Percentiles rank a stretch among this genome's conserved stretches.
phyloP scores from a whole-genome alignment of 2,797 vertebrate species.

The Coregonus sp. region DNA sequence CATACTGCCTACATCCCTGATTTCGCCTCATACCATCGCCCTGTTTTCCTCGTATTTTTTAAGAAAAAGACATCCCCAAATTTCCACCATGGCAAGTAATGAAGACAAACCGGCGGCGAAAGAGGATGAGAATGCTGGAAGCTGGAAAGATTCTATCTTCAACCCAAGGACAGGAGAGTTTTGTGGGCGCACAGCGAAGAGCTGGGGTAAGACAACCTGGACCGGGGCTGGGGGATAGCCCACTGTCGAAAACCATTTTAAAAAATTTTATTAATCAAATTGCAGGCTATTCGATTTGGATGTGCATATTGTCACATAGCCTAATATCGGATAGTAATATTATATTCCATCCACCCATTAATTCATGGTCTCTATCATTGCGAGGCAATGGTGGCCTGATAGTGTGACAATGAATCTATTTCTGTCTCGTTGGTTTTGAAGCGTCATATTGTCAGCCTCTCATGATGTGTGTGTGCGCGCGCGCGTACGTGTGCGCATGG shows the following conservation, averaged over 20 bases:
- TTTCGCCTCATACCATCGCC: slow-evolving; percentile 60
- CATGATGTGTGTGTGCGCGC: neutral
- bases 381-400: neutral
- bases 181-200: slow-evolving; percentile 89
- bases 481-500: neutral
- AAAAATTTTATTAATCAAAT: neutral
- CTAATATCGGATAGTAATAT: neutral
- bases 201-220: slow-evolving; percentile 78
- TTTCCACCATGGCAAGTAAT: slow-evolving; percentile 82
- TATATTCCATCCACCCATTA: neutral
- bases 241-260: neutral
- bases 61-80: neutral
- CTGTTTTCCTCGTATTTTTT: slow-evolving; percentile 50
- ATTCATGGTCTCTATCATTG: neutral
- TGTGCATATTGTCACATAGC: neutral
- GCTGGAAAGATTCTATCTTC: slow-evolving; percentile 91
- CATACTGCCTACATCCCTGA: slow-evolving; percentile 58
- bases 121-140: slow-evolving; percentile 75
- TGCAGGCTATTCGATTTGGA: neutral
- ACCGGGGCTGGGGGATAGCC: neutral
- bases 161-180: slow-evolving; percentile 87
- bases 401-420: slow-evolving; percentile 5
- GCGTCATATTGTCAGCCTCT: neutral
- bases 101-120: slow-evolving; percentile 79
- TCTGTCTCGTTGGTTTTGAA: neutral